These are phyloP conservation scores for Podabrus alpinus DNA, from an alignment of 2,888 invertebrate genomes.

Conservation along the genomic window DNA sequence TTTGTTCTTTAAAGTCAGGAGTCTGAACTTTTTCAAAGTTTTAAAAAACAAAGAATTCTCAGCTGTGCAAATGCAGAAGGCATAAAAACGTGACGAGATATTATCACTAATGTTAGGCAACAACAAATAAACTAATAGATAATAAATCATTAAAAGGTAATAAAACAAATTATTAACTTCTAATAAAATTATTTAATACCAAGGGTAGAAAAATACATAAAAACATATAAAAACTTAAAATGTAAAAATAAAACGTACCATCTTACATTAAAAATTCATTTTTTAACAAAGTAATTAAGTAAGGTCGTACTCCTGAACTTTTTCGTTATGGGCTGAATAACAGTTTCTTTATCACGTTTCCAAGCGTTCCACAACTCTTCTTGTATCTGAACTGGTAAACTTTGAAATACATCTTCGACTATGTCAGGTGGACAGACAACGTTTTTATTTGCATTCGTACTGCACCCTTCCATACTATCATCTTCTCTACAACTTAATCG, in stretches of 20 bases:
- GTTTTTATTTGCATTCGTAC: conserved; percentile 31
- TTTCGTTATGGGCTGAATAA: conserved; percentile 59
- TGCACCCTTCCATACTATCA: conserved; percentile 54
- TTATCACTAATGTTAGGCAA: too few species aligned
- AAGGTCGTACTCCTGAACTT: conserved; percentile 66
- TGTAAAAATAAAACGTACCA: neutral
- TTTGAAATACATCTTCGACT: conserved; percentile 70
- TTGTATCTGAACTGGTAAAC: conserved; percentile 73
- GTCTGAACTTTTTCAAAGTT: too few species aligned
- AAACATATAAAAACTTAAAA: neutral
- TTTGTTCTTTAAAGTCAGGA: too few species aligned
- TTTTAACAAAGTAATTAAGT: conserved; percentile 67
- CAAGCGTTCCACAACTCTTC: conserved; percentile 70
- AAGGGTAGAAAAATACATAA: neutral
- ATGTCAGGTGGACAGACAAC: conserved; percentile 66
- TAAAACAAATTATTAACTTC: neutral
- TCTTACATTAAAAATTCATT: conserved; percentile 34
- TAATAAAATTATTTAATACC: neutral
- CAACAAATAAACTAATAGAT: too few species aligned
- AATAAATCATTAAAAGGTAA: neutral
- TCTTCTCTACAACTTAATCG: conserved; percentile 64
- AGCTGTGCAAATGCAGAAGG: too few species aligned
- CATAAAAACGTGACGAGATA: too few species aligned
- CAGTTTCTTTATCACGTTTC: conserved; percentile 39
- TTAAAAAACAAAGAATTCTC: too few species aligned